Evolutionary conservation across 53 echinoderm and acorn worm species (phyloP), one percentile per base, ranked within the genome.

Genomic region (Antedon mediterranea): DNA sequence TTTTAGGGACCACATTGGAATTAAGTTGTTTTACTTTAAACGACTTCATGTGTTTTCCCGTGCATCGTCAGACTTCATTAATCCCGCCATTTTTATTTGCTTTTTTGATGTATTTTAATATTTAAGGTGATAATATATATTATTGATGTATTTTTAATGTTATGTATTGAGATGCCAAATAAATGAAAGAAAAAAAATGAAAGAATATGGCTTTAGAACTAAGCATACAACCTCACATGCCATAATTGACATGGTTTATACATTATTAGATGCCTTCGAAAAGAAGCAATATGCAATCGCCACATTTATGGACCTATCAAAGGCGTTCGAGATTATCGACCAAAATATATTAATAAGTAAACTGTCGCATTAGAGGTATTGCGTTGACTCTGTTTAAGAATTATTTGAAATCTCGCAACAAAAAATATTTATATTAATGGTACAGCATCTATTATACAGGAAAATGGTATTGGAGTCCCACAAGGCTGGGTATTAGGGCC

Each of bases 401-500:
- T 31, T 77, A 77, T 42, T 31, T 77, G 42, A 37, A 27, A 15
- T 34, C 27, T 26, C 34, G 33, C n/a, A n/a, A n/a, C n/a, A n/a
- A n/a, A n/a, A n/a, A n/a, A n/a, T n/a, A n/a, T n/a, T n/a, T n/a
- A n/a, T n/a, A n/a, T n/a, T n/a, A n/a, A n/a, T n/a, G n/a, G n/a
- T n/a, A n/a, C n/a, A n/a, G n/a, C n/a, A n/a, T n/a, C n/a, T n/a
- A n/a, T n/a, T n/a, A n/a, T n/a, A n/a, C n/a, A n/a, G n/a, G n/a
- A 77, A 33, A 37, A 34, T 43, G 6, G 29, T 5, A 31, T 30
- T 4, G 75, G 75, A 6, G 32, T 75, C 3, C 75, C 75, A 4
- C 75, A 75, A 30, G 75, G 75, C 31, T 75, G 75, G 9, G 32
- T 75, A 3, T 31, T 75, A 29, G 75, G 75, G 26, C 75, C 75